These are phyloP conservation scores for Rhizoglyphus robini DNA, from an alignment of 1,140 invertebrate species.

Conservation along the genomic window DNA sequence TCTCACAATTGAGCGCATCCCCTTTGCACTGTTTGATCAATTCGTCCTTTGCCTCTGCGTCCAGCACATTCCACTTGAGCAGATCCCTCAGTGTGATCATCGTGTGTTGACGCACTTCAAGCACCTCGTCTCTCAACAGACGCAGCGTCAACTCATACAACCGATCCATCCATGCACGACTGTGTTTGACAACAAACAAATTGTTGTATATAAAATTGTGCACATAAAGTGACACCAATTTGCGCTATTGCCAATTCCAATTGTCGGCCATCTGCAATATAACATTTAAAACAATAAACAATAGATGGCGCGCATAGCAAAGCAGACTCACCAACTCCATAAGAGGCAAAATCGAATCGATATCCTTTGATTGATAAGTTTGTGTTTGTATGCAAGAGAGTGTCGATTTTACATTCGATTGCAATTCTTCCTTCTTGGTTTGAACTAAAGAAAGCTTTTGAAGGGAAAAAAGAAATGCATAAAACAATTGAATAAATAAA, in stretches of 20 bases:
- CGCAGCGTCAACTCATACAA: constrained; percentile 31
- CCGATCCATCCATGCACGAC: constrained; percentile 35
- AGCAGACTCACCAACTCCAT: not conserved
- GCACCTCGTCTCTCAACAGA: constrained; percentile 50
- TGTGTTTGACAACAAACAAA: constrained; percentile 52
- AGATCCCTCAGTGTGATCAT: constrained; percentile 67
- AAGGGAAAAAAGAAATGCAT: no score
- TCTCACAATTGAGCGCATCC: constrained; percentile 25
- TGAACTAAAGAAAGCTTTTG: not conserved
- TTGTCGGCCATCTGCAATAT: not conserved
- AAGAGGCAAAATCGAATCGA: not conserved
- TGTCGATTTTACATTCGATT: not conserved
- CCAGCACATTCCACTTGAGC: constrained; percentile 66
- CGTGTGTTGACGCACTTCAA: constrained; percentile 65
- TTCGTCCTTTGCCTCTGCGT: constrained; percentile 30
- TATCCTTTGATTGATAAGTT: not conserved
- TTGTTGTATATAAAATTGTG: constrained; percentile 71
- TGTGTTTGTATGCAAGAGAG: not conserved
- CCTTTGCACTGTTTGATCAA: constrained; percentile 28
- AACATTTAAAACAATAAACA: not conserved
- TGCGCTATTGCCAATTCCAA: constrained; percentile 59
- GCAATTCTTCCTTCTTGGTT: not conserved
- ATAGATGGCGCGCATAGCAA: not conserved
- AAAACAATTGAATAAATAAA: not conserved
- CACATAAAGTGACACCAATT: constrained; percentile 54